Base-by-base conservation (phyloP, 2,113 vertebrate genomes). In the Gavia stellata region DNA sequence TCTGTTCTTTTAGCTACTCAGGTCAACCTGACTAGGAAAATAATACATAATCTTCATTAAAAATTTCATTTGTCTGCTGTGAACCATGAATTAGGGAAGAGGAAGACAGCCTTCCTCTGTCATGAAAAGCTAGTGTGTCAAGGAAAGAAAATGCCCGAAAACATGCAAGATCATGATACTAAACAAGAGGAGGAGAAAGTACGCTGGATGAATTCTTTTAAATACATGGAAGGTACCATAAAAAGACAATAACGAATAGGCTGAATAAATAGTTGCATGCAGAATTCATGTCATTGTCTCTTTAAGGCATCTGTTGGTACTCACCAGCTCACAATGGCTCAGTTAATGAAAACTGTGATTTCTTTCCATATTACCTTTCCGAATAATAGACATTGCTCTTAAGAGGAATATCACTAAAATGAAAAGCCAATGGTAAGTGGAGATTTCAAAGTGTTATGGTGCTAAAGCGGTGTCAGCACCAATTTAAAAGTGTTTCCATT, bases 401-500 rank as follows among this genome's bases (percentile, higher is more conserved):
- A 96, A 96, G 78, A 93, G 70, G 91, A 97, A 88, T 95, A 98
- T 93, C 80, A 96, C 86, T 12, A 21, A 96, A 97, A 97, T 97
- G 56, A 96, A 97, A 97, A 96, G 40, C 84, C 75, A 92, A 42
- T 80, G 71, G 42, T 79, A 95, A 97, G 92, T 92, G 72, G 92
- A 93, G 92, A 97, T 96, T 95, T 97, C 89, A 94, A 86, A 91
- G 93, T 94, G 89, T 93, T 97, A 97, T 72, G 82, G 86, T 84
- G 74, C 38, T 97, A 81, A 72, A 87, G 38, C 71, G 97, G 92
- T 83, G 80, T 97, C 92, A 92, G 52, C 73, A 89, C n/a, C 93
- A 97, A 97, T 98, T 94, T 94, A 95, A 95, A 96, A 93, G 70
- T 86, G 71, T 97, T 96, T 97, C 70, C 80, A 90, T 97, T 97